phyloP scores from a whole-genome alignment of 92 coral and sea anemone species.

The Actinostola sp. region DNA sequence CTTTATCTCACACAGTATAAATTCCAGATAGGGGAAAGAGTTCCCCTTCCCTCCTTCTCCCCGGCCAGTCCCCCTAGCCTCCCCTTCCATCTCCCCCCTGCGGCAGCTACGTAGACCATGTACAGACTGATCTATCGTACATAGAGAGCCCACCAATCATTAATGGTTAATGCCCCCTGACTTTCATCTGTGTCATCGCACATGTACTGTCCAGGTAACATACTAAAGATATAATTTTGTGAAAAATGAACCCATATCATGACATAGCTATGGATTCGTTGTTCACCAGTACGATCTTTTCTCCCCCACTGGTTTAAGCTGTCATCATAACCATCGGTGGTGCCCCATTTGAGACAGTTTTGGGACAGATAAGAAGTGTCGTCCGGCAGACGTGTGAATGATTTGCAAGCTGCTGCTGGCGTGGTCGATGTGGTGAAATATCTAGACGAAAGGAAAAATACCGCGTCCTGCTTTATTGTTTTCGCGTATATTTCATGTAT shows the following conservation, averaged over 20 bases:
- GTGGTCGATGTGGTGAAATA: slow-evolving; percentile 8
- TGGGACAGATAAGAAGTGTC: slow-evolving; percentile 1
- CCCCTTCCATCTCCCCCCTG: too few species aligned
- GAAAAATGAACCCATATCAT: not conserved
- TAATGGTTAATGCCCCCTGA: not conserved
- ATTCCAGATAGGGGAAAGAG: too few species aligned
- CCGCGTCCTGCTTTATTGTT: too few species aligned
- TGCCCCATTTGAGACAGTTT: slow-evolving; percentile 8
- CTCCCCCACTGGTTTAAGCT: slow-evolving; percentile 20
- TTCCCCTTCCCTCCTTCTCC: too few species aligned
- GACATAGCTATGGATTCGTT: not conserved
- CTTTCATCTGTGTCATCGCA: slow-evolving; percentile 10
- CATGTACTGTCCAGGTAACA: slow-evolving; percentile 5
- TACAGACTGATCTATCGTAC: slow-evolving; percentile 25
- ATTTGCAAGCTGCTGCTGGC: slow-evolving; percentile 8
- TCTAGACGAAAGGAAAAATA: not conserved
- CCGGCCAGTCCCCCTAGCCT: too few species aligned
- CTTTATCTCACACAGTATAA: too few species aligned
- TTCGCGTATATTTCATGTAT: too few species aligned
- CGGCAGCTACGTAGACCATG: too few species aligned
- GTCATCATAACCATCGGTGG: not conserved
- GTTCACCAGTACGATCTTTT: not conserved
- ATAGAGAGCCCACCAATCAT: slow-evolving; percentile 22
- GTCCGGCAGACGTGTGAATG: slow-evolving; percentile 11
- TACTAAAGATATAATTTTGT: slow-evolving; percentile 1